Percentiles rank a stretch among this genome's conserved stretches.
Conservation (phyloP, 2,888 invertebrate species). For the Caenorhabditis angaria region DNA sequence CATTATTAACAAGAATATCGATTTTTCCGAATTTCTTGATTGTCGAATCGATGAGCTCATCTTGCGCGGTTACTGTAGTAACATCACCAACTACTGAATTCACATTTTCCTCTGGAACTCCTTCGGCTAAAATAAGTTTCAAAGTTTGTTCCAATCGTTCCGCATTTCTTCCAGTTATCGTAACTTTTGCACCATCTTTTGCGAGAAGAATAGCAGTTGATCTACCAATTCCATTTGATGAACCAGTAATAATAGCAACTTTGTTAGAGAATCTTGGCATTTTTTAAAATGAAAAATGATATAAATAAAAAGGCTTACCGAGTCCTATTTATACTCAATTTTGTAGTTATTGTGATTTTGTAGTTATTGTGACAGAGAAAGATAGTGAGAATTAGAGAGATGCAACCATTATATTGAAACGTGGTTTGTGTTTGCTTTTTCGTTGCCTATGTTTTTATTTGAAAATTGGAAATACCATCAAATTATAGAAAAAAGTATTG, state of each 20-base stretch:
- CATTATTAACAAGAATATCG: constrained; percentile 24
- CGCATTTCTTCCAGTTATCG: constrained; percentile 27
- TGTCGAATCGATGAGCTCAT: constrained; percentile 16
- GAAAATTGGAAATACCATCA: too few species aligned
- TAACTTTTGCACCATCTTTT: constrained; percentile 28
- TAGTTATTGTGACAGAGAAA: not conserved
- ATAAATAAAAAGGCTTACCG: too few species aligned
- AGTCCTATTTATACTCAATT: too few species aligned
- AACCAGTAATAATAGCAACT: constrained; percentile 27
- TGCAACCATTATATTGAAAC: too few species aligned
- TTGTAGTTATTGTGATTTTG: not conserved
- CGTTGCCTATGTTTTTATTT: too few species aligned
- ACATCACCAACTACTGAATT: constrained; percentile 23
- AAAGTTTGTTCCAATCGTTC: constrained; percentile 13
- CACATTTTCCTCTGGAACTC: constrained; percentile 15
- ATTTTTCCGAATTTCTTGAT: constrained; percentile 25
- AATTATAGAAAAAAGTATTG: too few species aligned
- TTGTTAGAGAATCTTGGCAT: constrained; percentile 30
- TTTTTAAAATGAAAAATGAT: not conserved
- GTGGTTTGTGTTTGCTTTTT: too few species aligned
- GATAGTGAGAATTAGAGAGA: not conserved
- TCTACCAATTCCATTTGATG: constrained; percentile 31
- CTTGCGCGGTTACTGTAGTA: constrained; percentile 11
- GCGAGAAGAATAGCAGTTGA: constrained; percentile 24
- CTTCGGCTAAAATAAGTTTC: constrained; percentile 20